These are phyloP conservation scores for Saxidomus purpurata DNA, from an alignment of 1,140 invertebrate genomes.

Conservation along the genomic window DNA sequence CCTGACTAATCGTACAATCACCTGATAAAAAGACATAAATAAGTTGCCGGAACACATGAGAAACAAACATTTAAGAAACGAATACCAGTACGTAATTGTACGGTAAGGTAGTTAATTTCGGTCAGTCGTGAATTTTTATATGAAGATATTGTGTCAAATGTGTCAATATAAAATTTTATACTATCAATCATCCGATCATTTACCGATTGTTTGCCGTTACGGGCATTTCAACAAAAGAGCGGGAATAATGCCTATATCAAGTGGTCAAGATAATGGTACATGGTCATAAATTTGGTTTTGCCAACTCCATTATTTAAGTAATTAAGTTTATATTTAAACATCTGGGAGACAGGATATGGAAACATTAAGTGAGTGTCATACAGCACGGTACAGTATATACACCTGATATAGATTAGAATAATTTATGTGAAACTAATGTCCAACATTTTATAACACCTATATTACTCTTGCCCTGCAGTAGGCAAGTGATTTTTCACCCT, in stretches of 20 bases:
- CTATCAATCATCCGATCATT: constrained; percentile 19
- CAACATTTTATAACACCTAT: no score
- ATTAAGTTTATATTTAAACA: neutral
- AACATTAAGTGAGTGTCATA: no score
- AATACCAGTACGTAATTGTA: constrained; percentile 28
- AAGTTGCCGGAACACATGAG: neutral
- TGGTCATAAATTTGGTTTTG: neutral
- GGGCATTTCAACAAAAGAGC: constrained; percentile 21
- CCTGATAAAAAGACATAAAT: constrained; percentile 32
- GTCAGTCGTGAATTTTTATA: constrained; percentile 43
- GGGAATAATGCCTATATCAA: constrained; percentile 14
- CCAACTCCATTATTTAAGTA: neutral
- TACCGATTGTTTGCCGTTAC: constrained; percentile 5
- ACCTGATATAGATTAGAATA: no score
- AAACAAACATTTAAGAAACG: constrained; percentile 34
- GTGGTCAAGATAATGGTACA: constrained; percentile 3
- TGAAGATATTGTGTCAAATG: constrained; percentile 48
- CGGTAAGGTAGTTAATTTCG: constrained; percentile 33
- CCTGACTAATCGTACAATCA: constrained; percentile 26
- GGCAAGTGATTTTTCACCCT: no score
- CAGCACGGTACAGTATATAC: no score
- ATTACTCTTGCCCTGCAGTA: no score
- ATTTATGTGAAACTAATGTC: no score
- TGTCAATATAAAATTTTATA: constrained; percentile 51
- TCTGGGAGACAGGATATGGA: neutral